A percentile compares a stretch with the other conserved stretches of the same genome.
phyloP scores from a whole-genome alignment of 37 sponge, comb jelly and placozoan genomes.

The Theonella swinhoei region DNA sequence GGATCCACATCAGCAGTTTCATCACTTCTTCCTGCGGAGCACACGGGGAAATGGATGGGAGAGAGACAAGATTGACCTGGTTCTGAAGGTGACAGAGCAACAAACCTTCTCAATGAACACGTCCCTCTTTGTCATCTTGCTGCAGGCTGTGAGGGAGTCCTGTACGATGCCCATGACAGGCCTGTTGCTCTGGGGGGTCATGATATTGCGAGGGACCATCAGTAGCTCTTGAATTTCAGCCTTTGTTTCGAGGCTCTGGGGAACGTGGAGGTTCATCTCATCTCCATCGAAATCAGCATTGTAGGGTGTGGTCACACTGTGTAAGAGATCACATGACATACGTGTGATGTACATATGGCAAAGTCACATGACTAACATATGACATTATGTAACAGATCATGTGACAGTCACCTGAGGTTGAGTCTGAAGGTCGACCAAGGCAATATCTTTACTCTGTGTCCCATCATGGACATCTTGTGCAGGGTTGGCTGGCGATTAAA shows the following conservation, averaged over 20 bases:
- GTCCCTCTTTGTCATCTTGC: slow-evolving; percentile 95
- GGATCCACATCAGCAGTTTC: slow-evolving; percentile 99
- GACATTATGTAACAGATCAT: neutral
- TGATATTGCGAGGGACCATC: slow-evolving; percentile 89
- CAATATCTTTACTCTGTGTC: slow-evolving; percentile 95
- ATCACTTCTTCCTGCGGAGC: slow-evolving; percentile 84
- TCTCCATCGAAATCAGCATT: slow-evolving; percentile 99
- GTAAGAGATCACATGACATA: neutral
- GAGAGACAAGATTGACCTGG: no score
- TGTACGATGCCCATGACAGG: slow-evolving; percentile 99
- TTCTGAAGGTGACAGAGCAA: neutral
- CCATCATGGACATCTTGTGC: slow-evolving; percentile 99
- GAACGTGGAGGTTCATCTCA: slow-evolving; percentile 99
- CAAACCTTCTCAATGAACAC: slow-evolving; percentile 94
- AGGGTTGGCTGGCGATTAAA: slow-evolving; percentile 99
- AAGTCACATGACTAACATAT: neutral
- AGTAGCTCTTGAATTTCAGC: slow-evolving; percentile 92
- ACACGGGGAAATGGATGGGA: neutral
- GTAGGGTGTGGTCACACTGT: slow-evolving; percentile 99
- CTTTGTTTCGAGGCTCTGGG: slow-evolving; percentile 95
- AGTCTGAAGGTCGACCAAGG: slow-evolving; percentile 99
- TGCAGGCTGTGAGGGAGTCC: slow-evolving; percentile 92
- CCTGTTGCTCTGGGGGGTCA: slow-evolving; percentile 99
- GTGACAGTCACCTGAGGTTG: slow-evolving; percentile 80
- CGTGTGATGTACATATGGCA: neutral